These are phyloP conservation scores for Medauroidea extradentata DNA, from an alignment of 1,140 invertebrate genomes.

Conservation along the genomic window DNA sequence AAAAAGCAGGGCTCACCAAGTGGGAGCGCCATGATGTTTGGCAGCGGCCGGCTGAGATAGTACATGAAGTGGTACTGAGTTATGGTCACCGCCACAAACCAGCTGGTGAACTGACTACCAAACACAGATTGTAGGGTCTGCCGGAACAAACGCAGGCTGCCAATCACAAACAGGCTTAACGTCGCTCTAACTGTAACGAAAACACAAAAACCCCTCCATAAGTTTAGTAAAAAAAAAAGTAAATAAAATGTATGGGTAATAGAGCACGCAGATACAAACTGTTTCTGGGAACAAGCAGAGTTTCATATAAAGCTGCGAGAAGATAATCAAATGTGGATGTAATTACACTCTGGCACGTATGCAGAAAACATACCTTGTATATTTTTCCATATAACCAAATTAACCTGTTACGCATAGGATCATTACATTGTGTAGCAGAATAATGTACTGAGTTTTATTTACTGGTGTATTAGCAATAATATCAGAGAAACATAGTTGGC, in stretches of 20 bases:
- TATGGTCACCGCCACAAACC: constrained; percentile 80
- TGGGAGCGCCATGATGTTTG: constrained; percentile 93
- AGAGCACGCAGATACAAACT: neutral
- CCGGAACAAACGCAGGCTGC: constrained; percentile 67
- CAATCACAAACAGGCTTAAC: constrained; percentile 70
- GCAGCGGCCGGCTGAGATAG: constrained; percentile 89
- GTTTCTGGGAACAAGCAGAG: too few species aligned
- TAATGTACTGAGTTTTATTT: too few species aligned
- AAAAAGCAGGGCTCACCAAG: constrained; percentile 85
- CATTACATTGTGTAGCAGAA: too few species aligned
- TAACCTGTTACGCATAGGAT: too few species aligned
- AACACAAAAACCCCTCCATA: neutral
- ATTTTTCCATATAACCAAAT: too few species aligned
- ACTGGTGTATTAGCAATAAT: too few species aligned
- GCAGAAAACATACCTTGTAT: too few species aligned
- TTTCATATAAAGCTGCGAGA: too few species aligned
- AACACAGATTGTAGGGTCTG: constrained; percentile 68
- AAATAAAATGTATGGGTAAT: too few species aligned
- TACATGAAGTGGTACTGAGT: constrained; percentile 98
- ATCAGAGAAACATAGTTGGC: too few species aligned
- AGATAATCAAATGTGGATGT: too few species aligned
- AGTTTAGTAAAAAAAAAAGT: neutral
- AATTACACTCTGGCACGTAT: too few species aligned
- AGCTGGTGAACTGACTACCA: constrained; percentile 69
- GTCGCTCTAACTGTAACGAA: constrained; percentile 73